Conservation (phyloP, 2,113 vertebrate genomes). For the Bos taurus region ARS-UCD2.0 NC_037331.1:84316001-84316500, state of each 20-base stretch:
- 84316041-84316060: conserved; percentile 6
- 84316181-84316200: neutral
- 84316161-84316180: neutral
- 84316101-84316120: neutral
- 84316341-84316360: neutral
- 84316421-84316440: neutral
- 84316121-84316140: neutral
- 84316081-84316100: neutral
- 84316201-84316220: neutral
- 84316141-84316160: conserved; percentile 38
- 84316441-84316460: neutral
- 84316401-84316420: neutral
- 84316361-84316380: neutral
- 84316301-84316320: neutral
- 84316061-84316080: neutral
- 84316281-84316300: neutral
- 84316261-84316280: neutral
- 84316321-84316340: neutral
- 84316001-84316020: neutral
- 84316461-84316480: no score
- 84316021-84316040: neutral
- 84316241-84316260: neutral
- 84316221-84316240: neutral
- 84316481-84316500: no score
- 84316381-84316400: neutral